Conservation (phyloP, 2,888 invertebrate species). For the Hymenopus coronatus region DNA sequence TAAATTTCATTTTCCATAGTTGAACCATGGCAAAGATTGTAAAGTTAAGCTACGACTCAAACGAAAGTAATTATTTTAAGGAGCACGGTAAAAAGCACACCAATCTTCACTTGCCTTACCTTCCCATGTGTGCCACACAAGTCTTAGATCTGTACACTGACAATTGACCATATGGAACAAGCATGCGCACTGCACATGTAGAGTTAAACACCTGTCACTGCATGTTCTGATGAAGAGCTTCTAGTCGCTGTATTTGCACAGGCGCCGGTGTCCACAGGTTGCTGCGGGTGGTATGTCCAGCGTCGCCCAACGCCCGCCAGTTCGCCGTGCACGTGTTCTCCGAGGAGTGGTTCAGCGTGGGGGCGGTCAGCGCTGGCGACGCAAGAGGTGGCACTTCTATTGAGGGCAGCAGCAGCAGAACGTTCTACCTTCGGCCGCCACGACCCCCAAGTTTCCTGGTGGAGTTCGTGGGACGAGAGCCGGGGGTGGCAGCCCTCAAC, state of each 20-base stretch:
- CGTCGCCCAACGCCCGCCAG: slow-evolving; percentile 62
- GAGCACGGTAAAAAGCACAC: too few relatives aligned
- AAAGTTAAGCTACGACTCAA: too few relatives aligned
- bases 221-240: neutral
- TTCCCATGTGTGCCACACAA: too few relatives aligned
- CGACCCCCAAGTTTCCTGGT: slow-evolving; percentile 54
- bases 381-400: neutral
- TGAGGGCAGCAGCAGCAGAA: slow-evolving; percentile 1
- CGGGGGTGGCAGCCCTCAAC: slow-evolving; percentile 72
- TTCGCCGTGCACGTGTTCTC: slow-evolving; percentile 75
- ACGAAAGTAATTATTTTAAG: too few relatives aligned
- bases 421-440: slow-evolving; percentile 40
- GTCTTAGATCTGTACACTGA: too few relatives aligned
- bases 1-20: too few relatives aligned
- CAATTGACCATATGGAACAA: too few relatives aligned
- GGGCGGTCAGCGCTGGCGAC: slow-evolving; percentile 34
- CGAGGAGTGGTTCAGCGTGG: slow-evolving; percentile 68
- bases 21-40: too few relatives aligned
- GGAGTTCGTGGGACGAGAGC: slow-evolving; percentile 68
- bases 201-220: too few relatives aligned
- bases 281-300: slow-evolving; percentile 70
- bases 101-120: too few relatives aligned
- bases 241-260: neutral
- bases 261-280: slow-evolving; percentile 44
- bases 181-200: too few relatives aligned